Evolutionary conservation across 2,797 vertebrate genomes (phyloP).

Genomic region (Xiphorhynchus erythropygius): DNA sequence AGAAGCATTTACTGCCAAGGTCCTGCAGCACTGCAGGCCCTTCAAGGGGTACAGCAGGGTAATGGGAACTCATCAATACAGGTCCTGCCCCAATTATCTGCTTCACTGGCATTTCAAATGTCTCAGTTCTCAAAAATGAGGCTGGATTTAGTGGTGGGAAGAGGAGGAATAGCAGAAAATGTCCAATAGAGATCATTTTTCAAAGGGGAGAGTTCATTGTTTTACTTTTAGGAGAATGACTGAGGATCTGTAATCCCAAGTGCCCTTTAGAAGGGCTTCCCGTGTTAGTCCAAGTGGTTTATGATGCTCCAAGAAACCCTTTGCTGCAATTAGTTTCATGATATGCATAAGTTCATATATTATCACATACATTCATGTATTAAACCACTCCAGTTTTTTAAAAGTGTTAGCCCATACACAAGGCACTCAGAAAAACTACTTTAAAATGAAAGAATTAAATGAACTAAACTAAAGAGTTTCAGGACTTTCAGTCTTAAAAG

Average conservation of each 20-base stretch:
- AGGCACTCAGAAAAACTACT: not conserved
- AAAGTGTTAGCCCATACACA: not conserved
- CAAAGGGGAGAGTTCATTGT: slow-evolving; percentile 2
- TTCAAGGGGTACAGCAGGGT: not conserved
- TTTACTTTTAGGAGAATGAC: not conserved
- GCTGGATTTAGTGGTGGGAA: not conserved
- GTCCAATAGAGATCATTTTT: not conserved
- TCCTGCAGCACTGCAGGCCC: not conserved
- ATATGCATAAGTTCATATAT: not conserved
- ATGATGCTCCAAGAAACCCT: not conserved
- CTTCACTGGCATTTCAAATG: not conserved
- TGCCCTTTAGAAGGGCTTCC: slow-evolving; percentile 27
- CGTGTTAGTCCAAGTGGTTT: not conserved
- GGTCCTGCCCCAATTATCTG: slow-evolving; percentile 2
- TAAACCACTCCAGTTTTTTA: not conserved
- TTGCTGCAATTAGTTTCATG: slow-evolving; percentile 5
- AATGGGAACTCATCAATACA: not conserved
- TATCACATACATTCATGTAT: not conserved
- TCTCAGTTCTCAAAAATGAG: not conserved
- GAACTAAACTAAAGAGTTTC: not conserved
- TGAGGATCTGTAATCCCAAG: not conserved
- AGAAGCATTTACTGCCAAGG: not conserved
- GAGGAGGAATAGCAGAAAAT: not conserved
- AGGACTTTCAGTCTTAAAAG: not conserved
- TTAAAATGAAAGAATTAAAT: not conserved